Evolutionary conservation across 2,888 invertebrate species (phyloP).

Genomic region (Mimas tiliae): DNA sequence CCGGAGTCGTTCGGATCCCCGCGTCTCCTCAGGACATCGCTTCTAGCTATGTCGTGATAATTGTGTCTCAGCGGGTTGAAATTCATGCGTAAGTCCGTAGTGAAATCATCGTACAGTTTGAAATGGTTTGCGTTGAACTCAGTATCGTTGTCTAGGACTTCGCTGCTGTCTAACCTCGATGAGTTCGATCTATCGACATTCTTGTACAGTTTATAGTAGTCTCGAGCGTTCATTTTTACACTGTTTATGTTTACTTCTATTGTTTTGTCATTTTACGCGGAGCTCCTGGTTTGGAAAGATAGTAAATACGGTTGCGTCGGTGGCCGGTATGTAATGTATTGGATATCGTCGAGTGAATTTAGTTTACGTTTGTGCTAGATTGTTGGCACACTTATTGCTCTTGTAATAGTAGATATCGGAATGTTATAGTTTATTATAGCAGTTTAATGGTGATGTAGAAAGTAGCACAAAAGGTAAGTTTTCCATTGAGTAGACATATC

Average conservation of each 20-base stretch:
- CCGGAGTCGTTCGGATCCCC: slow-evolving; percentile 77
- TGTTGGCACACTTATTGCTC: slow-evolving; percentile 28
- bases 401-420: slow-evolving; percentile 22
- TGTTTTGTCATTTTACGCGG: slow-evolving; percentile 20
- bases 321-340: slow-evolving; percentile 47
- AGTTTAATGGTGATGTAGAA: slow-evolving; percentile 15
- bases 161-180: slow-evolving; percentile 51
- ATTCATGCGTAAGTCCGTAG: slow-evolving; percentile 72
- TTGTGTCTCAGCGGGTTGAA: slow-evolving; percentile 68
- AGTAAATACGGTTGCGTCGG: slow-evolving; percentile 46
- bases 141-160: slow-evolving; percentile 75
- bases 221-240: slow-evolving; percentile 66
- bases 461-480: neutral
- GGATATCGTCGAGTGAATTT: slow-evolving; percentile 57
- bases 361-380: slow-evolving; percentile 30
- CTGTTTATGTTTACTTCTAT: slow-evolving; percentile 21
- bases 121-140: slow-evolving; percentile 81
- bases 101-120: slow-evolving; percentile 80
- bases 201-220: slow-evolving; percentile 72
- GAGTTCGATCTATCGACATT: slow-evolving; percentile 42
- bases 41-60: slow-evolving; percentile 58
- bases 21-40: slow-evolving; percentile 50
- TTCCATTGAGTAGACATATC: neutral
- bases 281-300: slow-evolving; percentile 15
- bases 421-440: slow-evolving; percentile 5